Evolutionary conservation across 2,888 invertebrate genomes (phyloP).

Genomic region (Megaustenia siamemsis): DNA sequence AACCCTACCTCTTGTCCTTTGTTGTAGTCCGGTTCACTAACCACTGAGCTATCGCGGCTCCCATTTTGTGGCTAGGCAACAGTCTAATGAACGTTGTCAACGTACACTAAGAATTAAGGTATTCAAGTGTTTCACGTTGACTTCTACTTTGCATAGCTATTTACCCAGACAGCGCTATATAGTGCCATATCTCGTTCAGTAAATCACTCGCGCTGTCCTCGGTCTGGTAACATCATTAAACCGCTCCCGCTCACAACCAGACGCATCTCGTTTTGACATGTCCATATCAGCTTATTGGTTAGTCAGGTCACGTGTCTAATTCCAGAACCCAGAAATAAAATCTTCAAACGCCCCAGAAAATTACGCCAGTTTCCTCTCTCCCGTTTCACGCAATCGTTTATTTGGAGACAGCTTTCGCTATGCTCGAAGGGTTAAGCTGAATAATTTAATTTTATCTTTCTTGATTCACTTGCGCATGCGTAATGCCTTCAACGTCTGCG

Average conservation of each 20-base stretch:
- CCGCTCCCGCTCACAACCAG: neutral
- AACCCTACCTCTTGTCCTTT: too few species aligned
- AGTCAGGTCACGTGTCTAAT: conserved; percentile 31
- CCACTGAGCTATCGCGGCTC: too few species aligned
- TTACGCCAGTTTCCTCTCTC: neutral
- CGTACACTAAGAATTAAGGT: too few species aligned
- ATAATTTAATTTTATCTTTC: conserved; percentile 4
- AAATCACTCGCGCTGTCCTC: neutral
- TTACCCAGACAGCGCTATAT: too few species aligned
- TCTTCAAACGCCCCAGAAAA: neutral
- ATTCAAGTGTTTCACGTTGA: too few species aligned
- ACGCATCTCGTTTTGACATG: neutral
- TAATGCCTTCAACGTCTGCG: too few species aligned
- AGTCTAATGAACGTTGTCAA: too few species aligned
- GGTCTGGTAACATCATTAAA: conserved; percentile 3
- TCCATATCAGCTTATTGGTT: conserved; percentile 14
- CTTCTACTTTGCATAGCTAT: too few species aligned
- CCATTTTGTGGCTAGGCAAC: too few species aligned
- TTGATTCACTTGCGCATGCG: neutral
- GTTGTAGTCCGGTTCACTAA: too few species aligned
- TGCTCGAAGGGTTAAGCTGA: conserved; percentile 1
- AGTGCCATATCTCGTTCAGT: neutral
- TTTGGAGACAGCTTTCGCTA: neutral
- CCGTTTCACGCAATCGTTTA: conserved; percentile 5
- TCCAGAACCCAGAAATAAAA: conserved; percentile 13